Evolutionary conservation across 2,797 vertebrate genomes (phyloP), one percentile per base, ranked within the genome.

Genomic region (Acestrorhynchus altus): DNA sequence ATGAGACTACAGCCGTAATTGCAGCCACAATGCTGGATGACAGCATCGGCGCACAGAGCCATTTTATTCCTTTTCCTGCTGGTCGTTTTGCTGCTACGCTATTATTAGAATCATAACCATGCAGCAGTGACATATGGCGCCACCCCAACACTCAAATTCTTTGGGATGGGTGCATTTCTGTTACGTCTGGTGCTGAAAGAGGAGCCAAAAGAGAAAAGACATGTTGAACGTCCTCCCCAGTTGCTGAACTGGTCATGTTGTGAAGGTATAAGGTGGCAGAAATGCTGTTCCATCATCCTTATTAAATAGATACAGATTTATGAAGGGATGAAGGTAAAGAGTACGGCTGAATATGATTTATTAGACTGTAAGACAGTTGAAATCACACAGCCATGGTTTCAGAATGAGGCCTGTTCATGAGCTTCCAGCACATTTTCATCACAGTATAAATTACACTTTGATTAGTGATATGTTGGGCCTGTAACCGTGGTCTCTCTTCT

Each of bases 91-190:
- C 65, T 35, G 51, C 76, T 39, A 47, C 39, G 60, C 80, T 82
- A 78, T 82, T 78, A 71, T 78, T 71, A 82, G 76, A 49, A 42
- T 51, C 24, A 44, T 44, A 64, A 54, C 51, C 35, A 59, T 74
- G 44, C 42, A 69, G 42, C 16, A 71, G 71, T 74, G 60, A 66
- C 75, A 78, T 81, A 81, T 81, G 80, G 72, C 59, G 24, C 76
- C 42, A 57, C 42, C 80, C 49, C 65, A 64, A 52, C 57, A 18
- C 20, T 56, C 6, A 54, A 35, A 71, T 71, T 35, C 31, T 77
- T 54, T 77, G 67, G 40, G 65, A 72, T 46, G 52, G 13, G 46
- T 57, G 28, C 64, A 56, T 26, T 69, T 69, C 20, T 52, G 64
- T 28, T 39, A 64, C 46, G 68, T n/a, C 52, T 65, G 49, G 47